Base-by-base conservation (phyloP, 2,888 invertebrate genomes). In the Heteromurus nitidus region DNA sequence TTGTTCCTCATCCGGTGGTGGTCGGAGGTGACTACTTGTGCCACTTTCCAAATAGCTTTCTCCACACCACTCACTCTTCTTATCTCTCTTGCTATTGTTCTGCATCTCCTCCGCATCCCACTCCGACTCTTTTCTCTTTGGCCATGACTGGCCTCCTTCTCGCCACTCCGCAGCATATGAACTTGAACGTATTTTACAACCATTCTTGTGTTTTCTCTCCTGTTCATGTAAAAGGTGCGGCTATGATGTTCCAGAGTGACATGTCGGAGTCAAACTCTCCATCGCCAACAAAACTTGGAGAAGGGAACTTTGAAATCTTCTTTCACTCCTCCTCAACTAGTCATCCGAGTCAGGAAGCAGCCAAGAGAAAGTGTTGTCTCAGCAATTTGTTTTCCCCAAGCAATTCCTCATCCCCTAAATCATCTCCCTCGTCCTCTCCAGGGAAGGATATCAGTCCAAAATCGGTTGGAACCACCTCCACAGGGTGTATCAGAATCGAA, bases 141-240 rank as follows among this genome's bases (percentile, higher is more conserved):
- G 76, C 76, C 13, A 76, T 68, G 76, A 68, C 67, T 11, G 76
- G 76, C 2, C 24, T 67, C n/a, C 68, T 68, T 26, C 22, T 60
- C 22, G 58, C 68, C 16, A 58, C 22, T 53, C 67, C 75, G 5
- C 68, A n/a, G 0, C 60, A 76, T 30, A 26, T 60, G 30, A 60
- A 60, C 50, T 5, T 50, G n/a, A 50, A 50, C 20, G 11, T 44
- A 18, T 69, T 69, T 69, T 77, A 77, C 69, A 68, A 67, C 9
- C 55, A 47, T 55, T 76, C 53, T 60, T 76, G 65, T 65, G 5
- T 76, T 76, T 76, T 76, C 44, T 76, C 68, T 47, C 76, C 76
- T 24, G 24, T 75, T 3, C 75, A 75, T 75, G 18, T 31, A 18
- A 53, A 75, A 75, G 75, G 75, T 74, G 72, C 72, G 1, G 69